phyloP scores from a whole-genome alignment of 2,888 invertebrate species.

The Acanthosepion esculentum region DNA sequence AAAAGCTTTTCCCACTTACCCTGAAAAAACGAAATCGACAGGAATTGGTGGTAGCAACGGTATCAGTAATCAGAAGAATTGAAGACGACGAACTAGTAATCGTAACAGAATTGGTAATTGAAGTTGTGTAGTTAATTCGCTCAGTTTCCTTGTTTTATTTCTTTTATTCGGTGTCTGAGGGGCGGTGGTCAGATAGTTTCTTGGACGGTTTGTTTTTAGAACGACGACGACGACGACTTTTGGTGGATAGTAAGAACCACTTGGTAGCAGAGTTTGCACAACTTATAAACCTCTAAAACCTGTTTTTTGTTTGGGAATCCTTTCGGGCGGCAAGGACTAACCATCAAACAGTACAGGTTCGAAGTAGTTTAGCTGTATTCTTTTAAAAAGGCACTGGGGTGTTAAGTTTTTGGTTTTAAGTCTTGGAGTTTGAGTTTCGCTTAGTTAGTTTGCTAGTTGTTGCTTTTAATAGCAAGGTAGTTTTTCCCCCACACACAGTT shows the following conservation, averaged over 20 bases:
- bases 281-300: not conserved
- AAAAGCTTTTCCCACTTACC: not conserved
- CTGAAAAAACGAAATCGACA: not conserved
- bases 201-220: not conserved
- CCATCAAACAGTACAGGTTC: not conserved
- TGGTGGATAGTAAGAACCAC: not conserved
- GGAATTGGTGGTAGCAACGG: not conserved
- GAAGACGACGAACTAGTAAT: not conserved
- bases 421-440: too few relatives aligned
- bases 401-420: too few relatives aligned
- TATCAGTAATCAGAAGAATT: not conserved
- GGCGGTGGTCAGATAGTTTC: not conserved
- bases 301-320: not conserved
- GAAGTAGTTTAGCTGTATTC: not conserved
- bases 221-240: not conserved
- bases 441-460: not conserved
- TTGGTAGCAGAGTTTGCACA: not conserved
- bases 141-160: not conserved
- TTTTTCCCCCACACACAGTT: not conserved
- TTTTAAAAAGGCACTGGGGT: not conserved
- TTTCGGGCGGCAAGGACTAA: not conserved
- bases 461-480: not conserved
- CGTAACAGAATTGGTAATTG: not conserved
- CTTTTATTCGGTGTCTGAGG: not conserved
- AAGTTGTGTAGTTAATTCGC: not conserved